These are phyloP conservation scores for Hippocampus comes DNA, from an alignment of 2,113 vertebrate genomes.

Conservation along the genomic window DNA sequence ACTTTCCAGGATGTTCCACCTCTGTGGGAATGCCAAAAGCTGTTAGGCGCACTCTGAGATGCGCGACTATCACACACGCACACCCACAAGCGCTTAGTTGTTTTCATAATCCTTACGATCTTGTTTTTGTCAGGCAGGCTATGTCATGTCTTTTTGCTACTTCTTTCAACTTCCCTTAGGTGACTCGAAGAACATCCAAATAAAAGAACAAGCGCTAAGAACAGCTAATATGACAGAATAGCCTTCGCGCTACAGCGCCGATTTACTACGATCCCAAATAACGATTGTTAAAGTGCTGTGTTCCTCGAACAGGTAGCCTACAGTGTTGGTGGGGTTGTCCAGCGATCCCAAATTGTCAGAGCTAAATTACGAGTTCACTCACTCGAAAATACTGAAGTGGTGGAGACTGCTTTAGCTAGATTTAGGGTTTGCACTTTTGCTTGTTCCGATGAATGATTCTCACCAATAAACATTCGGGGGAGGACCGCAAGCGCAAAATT, in stretches of 20 bases:
- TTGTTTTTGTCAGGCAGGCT: neutral
- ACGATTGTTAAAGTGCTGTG: neutral
- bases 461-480: too few species aligned
- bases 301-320: neutral
- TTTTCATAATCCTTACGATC: neutral
- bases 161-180: neutral
- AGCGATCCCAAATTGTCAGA: too few species aligned
- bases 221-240: neutral
- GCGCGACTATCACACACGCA: neutral
- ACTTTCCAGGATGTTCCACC: constrained; percentile 45
- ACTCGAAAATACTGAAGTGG: too few species aligned
- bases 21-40: constrained; percentile 51
- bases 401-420: too few species aligned
- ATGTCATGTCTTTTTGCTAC: neutral
- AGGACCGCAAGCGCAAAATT: too few species aligned
- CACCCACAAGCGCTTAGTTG: constrained; percentile 2
- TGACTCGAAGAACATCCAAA: neutral
- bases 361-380: too few species aligned
- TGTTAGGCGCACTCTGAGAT: constrained; percentile 35
- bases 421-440: too few species aligned
- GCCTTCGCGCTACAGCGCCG: neutral
- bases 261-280: neutral
- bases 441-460: too few species aligned
- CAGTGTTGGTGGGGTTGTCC: neutral
- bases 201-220: neutral